Conservation (phyloP, 2,797 vertebrate genomes). For the Forpus xanthops region DNA sequence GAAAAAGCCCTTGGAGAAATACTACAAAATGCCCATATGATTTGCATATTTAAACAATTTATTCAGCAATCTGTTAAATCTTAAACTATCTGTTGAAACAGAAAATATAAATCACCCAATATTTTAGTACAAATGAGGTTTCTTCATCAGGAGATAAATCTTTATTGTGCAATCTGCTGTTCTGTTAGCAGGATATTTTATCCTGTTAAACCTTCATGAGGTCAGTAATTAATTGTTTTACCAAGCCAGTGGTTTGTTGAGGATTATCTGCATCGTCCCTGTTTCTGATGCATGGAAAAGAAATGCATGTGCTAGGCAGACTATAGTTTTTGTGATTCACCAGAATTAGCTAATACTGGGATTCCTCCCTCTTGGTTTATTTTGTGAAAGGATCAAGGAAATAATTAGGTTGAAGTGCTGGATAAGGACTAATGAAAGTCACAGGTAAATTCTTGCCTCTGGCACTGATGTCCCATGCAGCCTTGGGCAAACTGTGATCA, state of each 20-base stretch:
- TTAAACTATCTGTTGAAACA: slow-evolving; percentile 42
- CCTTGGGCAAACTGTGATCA: not conserved
- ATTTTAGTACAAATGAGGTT: slow-evolving; percentile 32
- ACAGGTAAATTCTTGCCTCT: not conserved
- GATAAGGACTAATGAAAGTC: not conserved
- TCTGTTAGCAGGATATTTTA: not conserved
- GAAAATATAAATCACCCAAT: slow-evolving; percentile 25
- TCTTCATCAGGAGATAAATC: not conserved
- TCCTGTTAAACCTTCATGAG: slow-evolving; percentile 13
- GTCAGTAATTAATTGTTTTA: slow-evolving; percentile 44
- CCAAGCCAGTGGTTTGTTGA: not conserved
- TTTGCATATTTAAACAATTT: slow-evolving; percentile 62
- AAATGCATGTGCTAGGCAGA: not conserved
- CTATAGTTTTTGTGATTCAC: not conserved
- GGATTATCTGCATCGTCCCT: not conserved
- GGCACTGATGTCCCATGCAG: not conserved
- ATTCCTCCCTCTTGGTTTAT: not conserved
- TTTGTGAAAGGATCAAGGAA: not conserved
- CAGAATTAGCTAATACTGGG: not conserved
- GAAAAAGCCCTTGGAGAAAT: slow-evolving; percentile 53
- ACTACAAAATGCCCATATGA: slow-evolving; percentile 39
- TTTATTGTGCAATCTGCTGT: not conserved
- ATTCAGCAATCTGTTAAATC: slow-evolving; percentile 47
- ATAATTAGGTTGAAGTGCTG: not conserved
- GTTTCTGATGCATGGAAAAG: not conserved